A percentile compares a stretch with the other conserved stretches of the same genome.
These are phyloP conservation scores for Cephus pygmeus DNA, from an alignment of 2,888 invertebrate species.

Conservation along the genomic window DNA sequence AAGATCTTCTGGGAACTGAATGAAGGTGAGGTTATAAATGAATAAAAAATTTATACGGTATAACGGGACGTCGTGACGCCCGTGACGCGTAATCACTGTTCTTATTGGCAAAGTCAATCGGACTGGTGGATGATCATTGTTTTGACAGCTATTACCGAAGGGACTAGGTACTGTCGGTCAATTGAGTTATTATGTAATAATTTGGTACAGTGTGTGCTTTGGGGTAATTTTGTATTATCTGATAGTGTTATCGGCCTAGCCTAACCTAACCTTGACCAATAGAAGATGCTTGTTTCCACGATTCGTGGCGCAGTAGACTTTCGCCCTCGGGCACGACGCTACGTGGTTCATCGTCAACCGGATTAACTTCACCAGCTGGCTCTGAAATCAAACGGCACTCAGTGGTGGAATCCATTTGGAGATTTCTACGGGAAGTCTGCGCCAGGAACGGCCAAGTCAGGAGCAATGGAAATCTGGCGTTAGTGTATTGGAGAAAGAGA, in stretches of 20 bases:
- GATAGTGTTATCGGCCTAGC: too few relatives aligned
- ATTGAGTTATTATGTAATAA: too few relatives aligned
- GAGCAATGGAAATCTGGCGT: background rate
- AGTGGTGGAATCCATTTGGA: background rate
- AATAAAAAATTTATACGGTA: background rate
- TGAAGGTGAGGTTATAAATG: background rate
- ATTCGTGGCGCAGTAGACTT: constrained; percentile 29
- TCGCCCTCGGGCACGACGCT: constrained; percentile 20
- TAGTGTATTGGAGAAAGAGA: background rate
- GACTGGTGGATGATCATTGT: too few relatives aligned
- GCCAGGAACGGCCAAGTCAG: background rate
- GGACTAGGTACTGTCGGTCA: too few relatives aligned
- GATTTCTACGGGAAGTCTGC: background rate
- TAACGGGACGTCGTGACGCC: too few relatives aligned
- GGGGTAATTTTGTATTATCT: too few relatives aligned
- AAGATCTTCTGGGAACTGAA: background rate
- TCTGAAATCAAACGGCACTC: constrained; percentile 4
- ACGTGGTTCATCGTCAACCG: constrained; percentile 25
- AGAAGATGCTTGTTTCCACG: constrained; percentile 24
- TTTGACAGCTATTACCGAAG: too few relatives aligned
- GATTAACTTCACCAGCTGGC: constrained; percentile 25
- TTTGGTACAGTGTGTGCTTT: too few relatives aligned
- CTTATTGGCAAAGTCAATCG: too few relatives aligned
- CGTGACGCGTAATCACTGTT: too few relatives aligned
- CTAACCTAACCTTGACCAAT: constrained; percentile 27